These are phyloP conservation scores for Cyanistes caeruleus DNA, from an alignment of 2,113 vertebrate species.

Conservation along the genomic window DNA sequence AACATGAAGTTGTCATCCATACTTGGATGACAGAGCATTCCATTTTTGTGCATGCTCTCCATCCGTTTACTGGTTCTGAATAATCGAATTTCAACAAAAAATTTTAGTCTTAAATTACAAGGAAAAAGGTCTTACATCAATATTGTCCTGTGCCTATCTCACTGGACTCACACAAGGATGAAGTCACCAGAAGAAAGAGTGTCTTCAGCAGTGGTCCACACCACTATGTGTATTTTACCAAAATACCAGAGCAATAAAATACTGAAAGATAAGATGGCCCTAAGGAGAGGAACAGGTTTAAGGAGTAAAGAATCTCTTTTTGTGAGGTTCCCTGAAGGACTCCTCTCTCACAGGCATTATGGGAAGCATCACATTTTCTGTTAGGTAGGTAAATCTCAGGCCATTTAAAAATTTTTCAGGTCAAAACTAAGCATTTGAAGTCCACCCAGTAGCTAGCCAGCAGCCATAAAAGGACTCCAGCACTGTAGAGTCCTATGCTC, in stretches of 20 bases:
- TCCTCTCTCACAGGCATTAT: neutral
- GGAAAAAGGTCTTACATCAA: neutral
- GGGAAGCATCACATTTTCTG: neutral
- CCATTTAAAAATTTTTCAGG: neutral
- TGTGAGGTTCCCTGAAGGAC: neutral
- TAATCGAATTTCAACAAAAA: neutral
- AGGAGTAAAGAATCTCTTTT: neutral
- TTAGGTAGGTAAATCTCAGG: neutral
- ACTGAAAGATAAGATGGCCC: neutral
- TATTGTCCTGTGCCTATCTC: neutral
- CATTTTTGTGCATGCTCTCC: neutral
- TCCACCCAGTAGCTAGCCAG: conserved; percentile 11
- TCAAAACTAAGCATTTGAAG: conserved; percentile 12
- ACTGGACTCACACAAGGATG: accelerated
- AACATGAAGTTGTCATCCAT: neutral
- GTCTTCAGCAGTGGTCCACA: neutral
- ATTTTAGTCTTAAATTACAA: neutral
- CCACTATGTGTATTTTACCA: neutral
- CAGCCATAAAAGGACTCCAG: conserved; percentile 10
- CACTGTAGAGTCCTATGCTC: neutral
- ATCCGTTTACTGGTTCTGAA: neutral
- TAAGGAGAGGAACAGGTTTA: neutral
- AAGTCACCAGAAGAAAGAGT: neutral
- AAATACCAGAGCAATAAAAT: neutral
- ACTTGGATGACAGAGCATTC: neutral